Conservation (phyloP, 2,888 invertebrate species). For the Mylabris sibirica region DNA sequence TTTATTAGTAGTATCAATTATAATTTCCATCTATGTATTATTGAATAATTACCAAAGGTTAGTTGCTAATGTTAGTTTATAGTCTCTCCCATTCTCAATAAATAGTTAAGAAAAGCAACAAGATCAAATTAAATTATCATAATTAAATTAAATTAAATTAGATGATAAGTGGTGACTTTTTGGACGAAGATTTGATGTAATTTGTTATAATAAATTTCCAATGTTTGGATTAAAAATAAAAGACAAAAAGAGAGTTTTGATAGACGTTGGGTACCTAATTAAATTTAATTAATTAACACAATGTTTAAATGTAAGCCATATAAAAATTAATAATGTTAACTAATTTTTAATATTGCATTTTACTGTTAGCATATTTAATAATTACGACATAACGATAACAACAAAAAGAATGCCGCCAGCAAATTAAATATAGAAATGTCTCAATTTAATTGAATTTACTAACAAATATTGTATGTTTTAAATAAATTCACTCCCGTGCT, state of each 20-base stretch:
- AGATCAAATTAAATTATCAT: not conserved
- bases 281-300: not conserved
- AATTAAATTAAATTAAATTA: not conserved
- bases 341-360: slow-evolving; percentile 44
- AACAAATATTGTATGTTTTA: slow-evolving; percentile 23
- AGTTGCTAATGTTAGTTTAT: slow-evolving; percentile 9
- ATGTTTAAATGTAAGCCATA: slow-evolving; percentile 12
- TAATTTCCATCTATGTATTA: not conserved
- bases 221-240: not conserved
- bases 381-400: not conserved
- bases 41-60: not conserved
- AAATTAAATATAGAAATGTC: slow-evolving; percentile 14
- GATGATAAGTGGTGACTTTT: slow-evolving; percentile 7
- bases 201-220: not conserved
- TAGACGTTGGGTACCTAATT: slow-evolving; percentile 2
- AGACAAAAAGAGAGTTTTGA: not conserved
- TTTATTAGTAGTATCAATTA: not conserved
- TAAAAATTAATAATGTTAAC: slow-evolving; percentile 34
- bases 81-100: not conserved
- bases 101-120: not conserved
- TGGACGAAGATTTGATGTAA: not conserved
- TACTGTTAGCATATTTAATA: slow-evolving; percentile 31
- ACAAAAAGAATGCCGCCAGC: not conserved
- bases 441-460: slow-evolving; percentile 20
- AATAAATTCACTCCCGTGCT: slow-evolving; percentile 27